phyloP scores from a whole-genome alignment of 2,797 vertebrate species.

The Spheniscus humboldti region DNA sequence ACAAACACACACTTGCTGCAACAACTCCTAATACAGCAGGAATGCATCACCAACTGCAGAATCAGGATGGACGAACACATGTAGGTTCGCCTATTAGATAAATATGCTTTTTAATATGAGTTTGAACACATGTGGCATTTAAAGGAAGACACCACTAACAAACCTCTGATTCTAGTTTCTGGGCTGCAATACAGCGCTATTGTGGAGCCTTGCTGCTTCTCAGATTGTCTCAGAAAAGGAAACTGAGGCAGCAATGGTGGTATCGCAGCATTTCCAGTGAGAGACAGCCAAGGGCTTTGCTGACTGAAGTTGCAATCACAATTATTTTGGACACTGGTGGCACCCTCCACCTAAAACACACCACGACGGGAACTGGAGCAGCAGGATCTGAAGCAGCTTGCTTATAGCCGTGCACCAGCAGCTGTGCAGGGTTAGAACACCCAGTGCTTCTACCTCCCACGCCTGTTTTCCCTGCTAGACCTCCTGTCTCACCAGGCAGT shows the following conservation, averaged over 20 bases:
- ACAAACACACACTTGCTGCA: neutral
- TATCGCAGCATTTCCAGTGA: neutral
- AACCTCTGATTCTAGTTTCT: neutral
- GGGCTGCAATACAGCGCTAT: neutral
- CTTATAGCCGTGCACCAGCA: accelerated
- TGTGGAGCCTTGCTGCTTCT: neutral
- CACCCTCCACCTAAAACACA: neutral
- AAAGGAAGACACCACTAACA: neutral
- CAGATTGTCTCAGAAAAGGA: neutral
- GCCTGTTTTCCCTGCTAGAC: neutral
- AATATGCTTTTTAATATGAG: neutral
- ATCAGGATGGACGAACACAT: neutral
- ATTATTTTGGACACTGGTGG: neutral
- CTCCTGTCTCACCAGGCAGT: neutral
- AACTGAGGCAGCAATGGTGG: neutral
- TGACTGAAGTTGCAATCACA: neutral
- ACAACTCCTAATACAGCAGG: neutral
- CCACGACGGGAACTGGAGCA: accelerated
- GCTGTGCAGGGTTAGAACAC: neutral
- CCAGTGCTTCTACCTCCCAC: accelerated
- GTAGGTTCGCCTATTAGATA: neutral
- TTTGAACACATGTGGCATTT: neutral
- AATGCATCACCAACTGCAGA: neutral
- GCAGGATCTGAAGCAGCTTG: neutral
- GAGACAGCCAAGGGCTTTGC: neutral